Percentiles rank a stretch among this genome's conserved stretches.
Conservation (phyloP, 2,888 invertebrate genomes). For the Agapostemon virescens region DNA sequence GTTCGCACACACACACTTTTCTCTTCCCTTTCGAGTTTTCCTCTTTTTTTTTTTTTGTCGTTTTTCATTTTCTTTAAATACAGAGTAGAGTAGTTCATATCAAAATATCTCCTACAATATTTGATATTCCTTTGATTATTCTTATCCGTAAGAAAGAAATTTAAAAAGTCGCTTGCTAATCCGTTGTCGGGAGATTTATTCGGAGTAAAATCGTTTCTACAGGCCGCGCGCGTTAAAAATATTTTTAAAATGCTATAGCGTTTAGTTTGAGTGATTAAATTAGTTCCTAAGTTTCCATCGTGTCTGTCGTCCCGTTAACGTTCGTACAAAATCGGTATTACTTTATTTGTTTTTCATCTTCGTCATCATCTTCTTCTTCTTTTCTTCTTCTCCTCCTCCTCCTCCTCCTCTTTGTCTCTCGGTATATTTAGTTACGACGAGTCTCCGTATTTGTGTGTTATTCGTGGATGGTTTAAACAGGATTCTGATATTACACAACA, state of each 20-base stretch:
- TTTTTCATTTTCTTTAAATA: not conserved
- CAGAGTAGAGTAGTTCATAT: conserved; percentile 30
- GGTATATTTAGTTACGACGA: conserved; percentile 32
- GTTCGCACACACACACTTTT: no score
- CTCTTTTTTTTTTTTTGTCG: not conserved
- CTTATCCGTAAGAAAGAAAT: conserved; percentile 29
- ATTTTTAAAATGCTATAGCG: conserved; percentile 25
- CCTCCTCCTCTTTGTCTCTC: conserved; percentile 15
- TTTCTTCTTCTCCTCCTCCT: no score
- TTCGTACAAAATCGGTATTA: conserved; percentile 21
- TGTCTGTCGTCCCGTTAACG: conserved; percentile 25
- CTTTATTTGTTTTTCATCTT: not conserved
- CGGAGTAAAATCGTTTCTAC: conserved; percentile 14
- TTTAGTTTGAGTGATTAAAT: conserved; percentile 29
- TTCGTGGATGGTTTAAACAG: conserved; percentile 69
- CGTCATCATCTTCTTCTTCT: no score
- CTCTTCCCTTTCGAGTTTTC: no score
- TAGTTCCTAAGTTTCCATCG: conserved; percentile 28
- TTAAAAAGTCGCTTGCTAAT: conserved; percentile 21
- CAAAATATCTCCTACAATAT: conserved; percentile 46
- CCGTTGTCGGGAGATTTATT: conserved; percentile 15
- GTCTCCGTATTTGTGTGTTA: conserved; percentile 54
- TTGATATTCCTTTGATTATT: conserved; percentile 51
- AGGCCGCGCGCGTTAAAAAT: conserved; percentile 19
- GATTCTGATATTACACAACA: conserved; percentile 69